phyloP scores from a whole-genome alignment of 2,797 vertebrate genomes.

The Selene dorsalis region DNA sequence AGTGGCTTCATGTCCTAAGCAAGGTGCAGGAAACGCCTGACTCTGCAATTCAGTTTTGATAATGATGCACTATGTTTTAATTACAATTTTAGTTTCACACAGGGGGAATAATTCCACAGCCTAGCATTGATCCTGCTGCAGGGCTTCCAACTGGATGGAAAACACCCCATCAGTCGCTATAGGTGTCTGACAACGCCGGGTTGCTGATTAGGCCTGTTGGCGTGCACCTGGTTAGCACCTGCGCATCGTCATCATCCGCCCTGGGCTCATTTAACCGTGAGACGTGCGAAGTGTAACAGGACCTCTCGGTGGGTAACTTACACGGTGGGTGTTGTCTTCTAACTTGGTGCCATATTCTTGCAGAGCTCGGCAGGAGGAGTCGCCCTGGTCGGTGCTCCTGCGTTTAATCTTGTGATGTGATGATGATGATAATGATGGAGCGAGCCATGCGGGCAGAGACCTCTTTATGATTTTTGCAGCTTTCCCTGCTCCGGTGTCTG shows the following conservation, averaged over 20 bases:
- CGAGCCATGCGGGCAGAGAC: conserved; percentile 65
- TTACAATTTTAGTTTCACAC: background rate
- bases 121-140: background rate
- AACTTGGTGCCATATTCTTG: conserved; percentile 83
- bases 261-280: conserved; percentile 28
- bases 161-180: conserved; percentile 18
- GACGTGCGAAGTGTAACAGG: conserved; percentile 57
- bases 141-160: background rate
- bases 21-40: background rate
- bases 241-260: conserved; percentile 46
- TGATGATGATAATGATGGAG: conserved; percentile 31
- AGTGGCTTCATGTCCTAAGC: background rate
- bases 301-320: conserved; percentile 80
- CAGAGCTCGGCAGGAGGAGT: conserved; percentile 83
- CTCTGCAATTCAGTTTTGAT: background rate
- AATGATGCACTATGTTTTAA: background rate
- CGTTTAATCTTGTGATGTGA: conserved; percentile 55
- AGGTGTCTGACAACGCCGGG: background rate
- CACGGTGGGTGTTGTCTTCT: conserved; percentile 88
- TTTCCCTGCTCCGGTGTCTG: conserved; percentile 34
- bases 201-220: conserved; percentile 54
- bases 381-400: conserved; percentile 68
- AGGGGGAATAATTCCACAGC: background rate
- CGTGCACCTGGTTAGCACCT: conserved; percentile 70
- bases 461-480: conserved; percentile 58